These are phyloP conservation scores for Eurystomus glaucurus DNA, from an alignment of 2,797 vertebrate species.

Conservation along the genomic window DNA sequence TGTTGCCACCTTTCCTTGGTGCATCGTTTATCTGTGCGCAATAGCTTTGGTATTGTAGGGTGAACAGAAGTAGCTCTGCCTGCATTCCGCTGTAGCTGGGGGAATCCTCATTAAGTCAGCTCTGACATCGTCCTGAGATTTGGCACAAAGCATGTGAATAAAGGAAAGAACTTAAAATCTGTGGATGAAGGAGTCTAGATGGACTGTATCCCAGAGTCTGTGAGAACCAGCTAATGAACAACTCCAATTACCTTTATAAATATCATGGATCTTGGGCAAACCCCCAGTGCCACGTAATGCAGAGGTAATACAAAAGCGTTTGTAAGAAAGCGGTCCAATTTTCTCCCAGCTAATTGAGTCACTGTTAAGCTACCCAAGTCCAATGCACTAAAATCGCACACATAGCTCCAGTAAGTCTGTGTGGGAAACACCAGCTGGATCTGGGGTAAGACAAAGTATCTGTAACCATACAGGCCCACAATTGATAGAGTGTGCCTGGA, in stretches of 20 bases:
- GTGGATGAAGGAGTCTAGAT: conserved; percentile 20
- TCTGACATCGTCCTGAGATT: neutral
- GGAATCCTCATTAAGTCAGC: conserved; percentile 32
- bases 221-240: conserved; percentile 52
- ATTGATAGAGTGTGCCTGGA: accelerated
- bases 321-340: conserved; percentile 26
- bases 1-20: neutral
- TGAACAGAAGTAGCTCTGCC: neutral
- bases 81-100: neutral
- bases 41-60: neutral
- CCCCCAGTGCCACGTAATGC: conserved; percentile 27
- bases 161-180: conserved; percentile 26
- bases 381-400: neutral
- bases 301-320: conserved; percentile 15
- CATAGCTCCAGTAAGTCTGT: neutral
- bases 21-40: neutral
- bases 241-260: conserved; percentile 55
- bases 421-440: neutral
- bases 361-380: neutral
- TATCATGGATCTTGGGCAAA: conserved; percentile 27
- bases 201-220: conserved; percentile 15
- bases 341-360: conserved; percentile 41
- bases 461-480: neutral
- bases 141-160: conserved; percentile 28
- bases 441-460: neutral